phyloP scores from a whole-genome alignment of 1,140 invertebrate species.

The Ridgeia piscesae region DNA sequence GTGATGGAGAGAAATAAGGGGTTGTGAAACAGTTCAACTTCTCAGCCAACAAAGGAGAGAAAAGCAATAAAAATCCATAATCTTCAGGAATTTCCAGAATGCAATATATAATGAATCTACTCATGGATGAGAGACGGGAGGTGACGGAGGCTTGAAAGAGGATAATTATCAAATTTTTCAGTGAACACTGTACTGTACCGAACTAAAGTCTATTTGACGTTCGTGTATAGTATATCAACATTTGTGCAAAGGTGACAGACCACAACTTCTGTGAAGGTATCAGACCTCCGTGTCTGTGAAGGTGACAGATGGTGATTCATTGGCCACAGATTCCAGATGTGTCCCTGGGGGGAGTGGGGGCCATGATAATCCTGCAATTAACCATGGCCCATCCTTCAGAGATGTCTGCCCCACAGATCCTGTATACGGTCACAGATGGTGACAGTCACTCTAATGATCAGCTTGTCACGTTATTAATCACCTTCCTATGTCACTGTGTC shows the following conservation, averaged over 20 bases:
- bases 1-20: no score
- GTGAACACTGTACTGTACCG: no score
- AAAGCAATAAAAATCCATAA: no score
- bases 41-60: no score
- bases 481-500: neutral
- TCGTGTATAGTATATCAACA: neutral
- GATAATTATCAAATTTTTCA: no score
- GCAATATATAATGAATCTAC: no score
- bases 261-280: no score
- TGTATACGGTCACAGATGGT: neutral
- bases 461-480: neutral
- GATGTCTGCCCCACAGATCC: neutral
- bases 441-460: neutral
- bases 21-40: no score
- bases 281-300: neutral
- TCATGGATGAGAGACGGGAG: no score
- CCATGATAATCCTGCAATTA: neutral
- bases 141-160: no score
- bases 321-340: neutral
- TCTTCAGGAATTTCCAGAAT: no score
- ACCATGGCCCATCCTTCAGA: neutral
- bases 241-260: no score
- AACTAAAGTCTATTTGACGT: neutral
- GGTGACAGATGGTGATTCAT: neutral
- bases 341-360: neutral